phyloP scores from a whole-genome alignment of 2,888 invertebrate genomes.

The Drosophila fulvimacula region DNA sequence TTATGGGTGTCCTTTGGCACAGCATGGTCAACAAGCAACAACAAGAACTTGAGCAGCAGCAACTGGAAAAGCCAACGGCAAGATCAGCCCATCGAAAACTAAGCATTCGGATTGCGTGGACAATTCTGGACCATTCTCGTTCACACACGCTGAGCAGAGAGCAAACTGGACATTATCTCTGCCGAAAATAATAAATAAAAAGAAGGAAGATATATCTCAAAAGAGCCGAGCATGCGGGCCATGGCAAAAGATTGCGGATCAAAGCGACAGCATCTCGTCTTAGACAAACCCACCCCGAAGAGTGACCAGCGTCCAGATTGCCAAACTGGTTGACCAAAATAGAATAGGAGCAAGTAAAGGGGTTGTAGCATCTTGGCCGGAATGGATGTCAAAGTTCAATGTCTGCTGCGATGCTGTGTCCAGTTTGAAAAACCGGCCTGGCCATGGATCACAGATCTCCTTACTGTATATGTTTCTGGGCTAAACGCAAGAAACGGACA shows the following conservation, averaged over 20 bases:
- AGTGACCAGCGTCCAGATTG: slow-evolving; percentile 57
- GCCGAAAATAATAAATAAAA: slow-evolving; percentile 55
- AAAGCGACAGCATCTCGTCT: slow-evolving; percentile 49
- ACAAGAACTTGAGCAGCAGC: slow-evolving; percentile 28
- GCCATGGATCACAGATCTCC: slow-evolving; percentile 26
- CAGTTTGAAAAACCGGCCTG: slow-evolving; percentile 75
- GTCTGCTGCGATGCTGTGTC: slow-evolving; percentile 75
- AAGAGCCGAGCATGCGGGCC: slow-evolving; percentile 63
- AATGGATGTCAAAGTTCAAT: slow-evolving; percentile 76
- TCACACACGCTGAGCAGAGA: slow-evolving; percentile 9
- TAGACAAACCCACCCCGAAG: slow-evolving; percentile 52
- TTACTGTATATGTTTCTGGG: slow-evolving; percentile 40
- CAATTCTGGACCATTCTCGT: slow-evolving; percentile 23
- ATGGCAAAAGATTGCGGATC: slow-evolving; percentile 57
- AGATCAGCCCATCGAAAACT: slow-evolving; percentile 43
- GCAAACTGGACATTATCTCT: slow-evolving; percentile 76
- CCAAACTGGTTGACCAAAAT: slow-evolving; percentile 63
- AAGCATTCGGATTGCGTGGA: slow-evolving; percentile 24
- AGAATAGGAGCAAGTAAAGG: slow-evolving; percentile 8
- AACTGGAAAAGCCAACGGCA: slow-evolving; percentile 12
- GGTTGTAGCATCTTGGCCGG: slow-evolving; percentile 69
- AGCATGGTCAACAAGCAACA: slow-evolving; percentile 34
- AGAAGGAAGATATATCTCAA: slow-evolving; percentile 13
- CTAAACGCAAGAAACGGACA: neutral
- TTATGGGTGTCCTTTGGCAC: slow-evolving; percentile 77